Conservation (phyloP, 2,888 invertebrate species). For the Alviniconcha strummeri region DNA sequence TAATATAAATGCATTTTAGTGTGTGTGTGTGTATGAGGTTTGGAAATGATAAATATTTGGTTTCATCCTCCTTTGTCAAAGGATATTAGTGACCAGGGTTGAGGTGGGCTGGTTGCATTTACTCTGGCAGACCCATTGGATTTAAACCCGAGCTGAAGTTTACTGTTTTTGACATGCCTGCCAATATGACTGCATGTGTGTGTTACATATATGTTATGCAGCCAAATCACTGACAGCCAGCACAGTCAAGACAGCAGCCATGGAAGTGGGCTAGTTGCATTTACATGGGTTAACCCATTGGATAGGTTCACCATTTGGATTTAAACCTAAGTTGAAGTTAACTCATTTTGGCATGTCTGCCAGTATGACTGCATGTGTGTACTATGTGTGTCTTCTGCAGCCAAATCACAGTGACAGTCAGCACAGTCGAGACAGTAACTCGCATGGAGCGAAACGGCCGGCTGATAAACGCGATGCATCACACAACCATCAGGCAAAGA, state of each 20-base stretch:
- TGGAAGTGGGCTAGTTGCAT: no score
- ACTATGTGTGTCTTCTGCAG: constrained; percentile 13
- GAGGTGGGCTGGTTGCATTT: no score
- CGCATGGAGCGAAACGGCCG: constrained; percentile 23
- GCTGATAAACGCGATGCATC: constrained; percentile 11
- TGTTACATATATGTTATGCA: constrained; percentile 1
- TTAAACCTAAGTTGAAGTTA: no score
- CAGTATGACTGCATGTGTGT: not conserved
- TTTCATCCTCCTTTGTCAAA: not conserved
- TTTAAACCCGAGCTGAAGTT: no score
- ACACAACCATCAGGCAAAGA: constrained; percentile 30
- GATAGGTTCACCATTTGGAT: no score
- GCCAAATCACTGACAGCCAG: constrained; percentile 23
- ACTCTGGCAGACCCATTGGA: no score
- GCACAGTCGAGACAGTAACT: constrained; percentile 21
- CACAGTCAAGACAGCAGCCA: constrained; percentile 15
- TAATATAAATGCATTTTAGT: not conserved
- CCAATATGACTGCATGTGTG: not conserved
- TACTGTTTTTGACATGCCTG: not conserved
- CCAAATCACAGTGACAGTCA: constrained; percentile 26
- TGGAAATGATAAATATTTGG: not conserved
- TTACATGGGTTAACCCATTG: no score
- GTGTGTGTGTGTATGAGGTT: not conserved
- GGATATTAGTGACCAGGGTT: no score
- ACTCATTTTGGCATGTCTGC: not conserved